These are phyloP conservation scores for Camponotus floridanus DNA, from an alignment of 1,140 invertebrate genomes.

Conservation along the genomic window DNA sequence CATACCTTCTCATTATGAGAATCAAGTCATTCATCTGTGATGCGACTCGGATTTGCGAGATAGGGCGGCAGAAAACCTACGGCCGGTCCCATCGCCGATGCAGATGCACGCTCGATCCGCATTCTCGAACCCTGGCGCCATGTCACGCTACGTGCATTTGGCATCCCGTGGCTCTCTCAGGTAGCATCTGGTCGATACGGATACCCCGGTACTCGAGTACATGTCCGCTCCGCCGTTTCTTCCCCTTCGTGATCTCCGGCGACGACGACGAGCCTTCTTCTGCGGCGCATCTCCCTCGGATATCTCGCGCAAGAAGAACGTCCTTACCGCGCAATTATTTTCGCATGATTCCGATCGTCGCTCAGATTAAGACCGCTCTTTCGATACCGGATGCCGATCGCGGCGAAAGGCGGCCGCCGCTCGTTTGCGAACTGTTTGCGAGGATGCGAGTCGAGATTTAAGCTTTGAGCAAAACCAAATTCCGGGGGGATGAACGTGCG, in stretches of 20 bases:
- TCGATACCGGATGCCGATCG: conserved; percentile 48
- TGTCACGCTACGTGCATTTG: conserved; percentile 54
- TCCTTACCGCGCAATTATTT: conserved; percentile 80
- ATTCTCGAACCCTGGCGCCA: conserved; percentile 69
- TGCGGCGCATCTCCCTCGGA: not conserved
- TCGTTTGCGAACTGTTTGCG: conserved; percentile 45
- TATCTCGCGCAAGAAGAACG: conserved; percentile 65
- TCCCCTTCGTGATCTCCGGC: conserved; percentile 12
- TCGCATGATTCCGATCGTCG: conserved; percentile 80
- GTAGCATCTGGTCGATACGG: conserved; percentile 51
- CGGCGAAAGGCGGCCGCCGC: conserved; percentile 38
- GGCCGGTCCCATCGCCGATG: conserved; percentile 53
- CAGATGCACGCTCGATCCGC: conserved; percentile 68
- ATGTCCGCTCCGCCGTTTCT: conserved; percentile 46
- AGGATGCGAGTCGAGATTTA: conserved; percentile 59
- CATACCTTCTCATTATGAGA: conserved; percentile 43
- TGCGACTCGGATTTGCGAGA: conserved; percentile 16
- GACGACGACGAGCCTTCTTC: conserved; percentile 41
- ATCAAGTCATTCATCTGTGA: conserved; percentile 57
- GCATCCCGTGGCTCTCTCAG: conserved; percentile 57
- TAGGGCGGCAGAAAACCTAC: conserved; percentile 32
- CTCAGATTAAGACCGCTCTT: conserved; percentile 76
- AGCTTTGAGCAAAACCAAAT: conserved; percentile 71
- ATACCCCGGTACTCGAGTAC: conserved; percentile 45
- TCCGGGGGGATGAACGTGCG: conserved; percentile 66